These are phyloP conservation scores for Andrena cerasifolii DNA, from an alignment of 1,140 invertebrate genomes.

Conservation along the genomic window DNA sequence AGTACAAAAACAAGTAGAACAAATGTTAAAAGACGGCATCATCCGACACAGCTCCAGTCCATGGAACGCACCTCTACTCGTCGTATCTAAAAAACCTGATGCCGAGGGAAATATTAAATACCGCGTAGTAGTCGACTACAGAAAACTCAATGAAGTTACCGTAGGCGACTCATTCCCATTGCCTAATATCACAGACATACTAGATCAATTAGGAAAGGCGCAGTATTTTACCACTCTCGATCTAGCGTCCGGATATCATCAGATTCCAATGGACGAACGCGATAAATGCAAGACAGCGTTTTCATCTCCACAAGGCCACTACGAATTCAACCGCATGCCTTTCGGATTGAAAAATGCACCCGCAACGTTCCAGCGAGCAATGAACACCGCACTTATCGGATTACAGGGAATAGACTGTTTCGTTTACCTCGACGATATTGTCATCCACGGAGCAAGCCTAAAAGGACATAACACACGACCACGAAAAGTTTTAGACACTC, in stretches of 20 bases:
- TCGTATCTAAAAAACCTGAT: not conserved
- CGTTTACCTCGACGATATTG: slow-evolving; percentile 79
- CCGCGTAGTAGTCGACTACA: not conserved
- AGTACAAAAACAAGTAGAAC: not conserved
- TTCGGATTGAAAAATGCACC: slow-evolving; percentile 77
- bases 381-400: slow-evolving; percentile 65
- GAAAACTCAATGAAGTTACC: not conserved
- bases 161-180: not conserved
- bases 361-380: slow-evolving; percentile 65
- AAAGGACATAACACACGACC: slow-evolving; percentile 64
- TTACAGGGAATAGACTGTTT: slow-evolving; percentile 67
- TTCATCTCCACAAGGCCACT: slow-evolving; percentile 58
- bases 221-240: slow-evolving; percentile 61
- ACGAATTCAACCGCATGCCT: slow-evolving; percentile 69
- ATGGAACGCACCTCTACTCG: not conserved
- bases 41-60: not conserved
- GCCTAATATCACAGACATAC: not conserved
- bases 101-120: not conserved
- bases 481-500: not conserved
- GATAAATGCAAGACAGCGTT: slow-evolving; percentile 75
- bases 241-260: slow-evolving; percentile 62
- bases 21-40: not conserved
- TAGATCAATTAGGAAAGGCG: not conserved
- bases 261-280: slow-evolving; percentile 72
- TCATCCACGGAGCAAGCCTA: slow-evolving; percentile 68